phyloP scores from a whole-genome alignment of 2,113 vertebrate species.

The Sialia sialis region DNA sequence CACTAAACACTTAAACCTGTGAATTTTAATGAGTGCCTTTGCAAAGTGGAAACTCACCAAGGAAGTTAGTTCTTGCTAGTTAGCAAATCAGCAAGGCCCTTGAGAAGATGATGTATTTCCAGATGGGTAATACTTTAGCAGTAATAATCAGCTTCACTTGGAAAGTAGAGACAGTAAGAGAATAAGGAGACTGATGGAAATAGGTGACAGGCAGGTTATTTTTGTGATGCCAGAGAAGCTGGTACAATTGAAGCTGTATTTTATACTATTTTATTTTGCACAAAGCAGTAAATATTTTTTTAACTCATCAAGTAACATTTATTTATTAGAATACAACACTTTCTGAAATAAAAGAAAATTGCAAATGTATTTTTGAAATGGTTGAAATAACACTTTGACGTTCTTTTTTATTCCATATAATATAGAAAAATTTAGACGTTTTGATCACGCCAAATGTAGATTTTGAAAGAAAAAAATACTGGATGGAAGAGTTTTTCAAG shows the following conservation, averaged over 20 bases:
- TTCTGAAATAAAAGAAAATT: neutral
- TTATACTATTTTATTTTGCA: neutral
- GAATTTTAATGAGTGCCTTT: constrained; percentile 26
- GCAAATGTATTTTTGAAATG: neutral
- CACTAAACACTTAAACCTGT: neutral
- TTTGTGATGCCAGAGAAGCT: neutral
- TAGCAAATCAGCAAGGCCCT: neutral
- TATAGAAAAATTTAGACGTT: neutral
- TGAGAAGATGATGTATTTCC: neutral
- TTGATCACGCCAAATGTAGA: neutral
- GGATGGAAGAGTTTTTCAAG: neutral
- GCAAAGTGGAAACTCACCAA: neutral
- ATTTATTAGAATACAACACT: neutral
- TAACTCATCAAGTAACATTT: neutral
- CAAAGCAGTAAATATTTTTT: neutral
- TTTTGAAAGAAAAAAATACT: neutral
- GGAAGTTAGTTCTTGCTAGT: neutral
- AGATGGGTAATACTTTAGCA: neutral
- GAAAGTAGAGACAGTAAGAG: neutral
- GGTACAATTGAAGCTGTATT: neutral
- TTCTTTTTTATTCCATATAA: neutral
- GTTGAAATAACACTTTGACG: neutral
- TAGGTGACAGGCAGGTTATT: neutral
- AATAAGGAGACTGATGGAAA: neutral
- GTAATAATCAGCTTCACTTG: neutral